Evolutionary conservation across 2,888 invertebrate species (phyloP), one percentile per base, ranked within the genome.

Genomic region (Alloplasta piceator): DNA sequence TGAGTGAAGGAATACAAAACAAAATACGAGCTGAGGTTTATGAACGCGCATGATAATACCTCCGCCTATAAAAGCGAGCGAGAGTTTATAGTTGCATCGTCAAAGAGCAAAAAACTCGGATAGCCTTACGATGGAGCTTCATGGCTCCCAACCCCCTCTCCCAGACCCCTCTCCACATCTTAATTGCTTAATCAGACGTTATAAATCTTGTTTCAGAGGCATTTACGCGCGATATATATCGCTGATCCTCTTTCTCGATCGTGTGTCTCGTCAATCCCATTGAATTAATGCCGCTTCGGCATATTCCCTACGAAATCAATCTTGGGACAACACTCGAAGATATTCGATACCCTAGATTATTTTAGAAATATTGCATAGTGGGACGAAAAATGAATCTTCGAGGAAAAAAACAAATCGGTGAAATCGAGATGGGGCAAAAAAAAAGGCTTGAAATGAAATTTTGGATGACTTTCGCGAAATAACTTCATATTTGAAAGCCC

Each of bases 121-220:
- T 64, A 46, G 52, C 48, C 43, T 67, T 55, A 12, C 1, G 38
- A 64, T 52, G 43, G 38, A 60, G 52, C 43, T 38, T 56, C 71
- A 26, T 60, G 5, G 6, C 43, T 43, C 43, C 10, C 43, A 9
- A 26, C 43, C 10, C 43, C 10, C 43, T 43, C 43, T 4, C 52
- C 14, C 7, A 9, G 50, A 60, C 58, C 56, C 56, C 46, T 61
- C 48, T 63, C 50, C 74, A 26, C 26, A 79, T 85, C 85, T 91
- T 91, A 91, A 91, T 91, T 91, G 90, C 91, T 90, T 90, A 91
- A 91, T 91, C 90, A 90, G 89, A 91, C 90, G 89, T 87, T 88
- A 90, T 91, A 89, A 91, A 90, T 91, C 91, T 90, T 87, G 87
- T 89, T 86, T 86, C 82, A n/a, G 67, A 85, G 88, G 86, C 89